Evolutionary conservation across 2,113 vertebrate species (phyloP), one percentile per base, ranked within the genome.

Genomic region (Poeciliopsis retropinna): DNA sequence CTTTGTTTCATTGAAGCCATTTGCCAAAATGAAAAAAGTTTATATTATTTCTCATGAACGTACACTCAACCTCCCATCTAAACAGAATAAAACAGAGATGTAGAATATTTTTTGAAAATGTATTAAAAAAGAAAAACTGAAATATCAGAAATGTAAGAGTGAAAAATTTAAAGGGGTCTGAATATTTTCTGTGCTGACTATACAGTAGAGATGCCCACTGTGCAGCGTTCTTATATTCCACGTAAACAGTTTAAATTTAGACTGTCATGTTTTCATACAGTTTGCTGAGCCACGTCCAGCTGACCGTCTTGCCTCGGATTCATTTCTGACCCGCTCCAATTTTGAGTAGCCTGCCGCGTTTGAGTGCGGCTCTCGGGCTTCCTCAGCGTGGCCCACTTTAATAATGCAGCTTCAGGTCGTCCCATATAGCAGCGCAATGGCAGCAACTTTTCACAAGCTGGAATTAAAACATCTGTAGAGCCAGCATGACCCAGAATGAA

Each of bases 321-420:
- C 15, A 25, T 76, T 62, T 68, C 75, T 11, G 12, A n/a, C 22
- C 44, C 61, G 72, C 65, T 86, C 84, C 72, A 82, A 2, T 86
- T 87, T 72, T 66, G 62, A 79, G 62, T 72, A 30, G 2, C 8
- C 71, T 80, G 65, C 67, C 22, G 28, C 87, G 69, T 80, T 72
- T 74, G 73, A 84, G 77, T 63, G 64, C 75, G 72, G 77, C 80
- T 83, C 83, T 82, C 34, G 10, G 67, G 76, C 73, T 84, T 75
- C 79, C 64, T 80, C 76, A 80, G 79, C 83, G 75, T 77, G 86
- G 34, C 80, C 89, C 82, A 88, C 77, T 83, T 92, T 80, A 87
- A 87, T 82, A 87, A 87, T 77, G 73, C 86, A 79, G 87, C 72
- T 80, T 61, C 79, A 73, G 75, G 79, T 31, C 41, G 71, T 80